Percentiles rank a stretch among this genome's conserved stretches.
These are phyloP conservation scores for Athene cunicularia DNA, from an alignment of 2,113 vertebrate genomes.

Conservation along the genomic window DNA sequence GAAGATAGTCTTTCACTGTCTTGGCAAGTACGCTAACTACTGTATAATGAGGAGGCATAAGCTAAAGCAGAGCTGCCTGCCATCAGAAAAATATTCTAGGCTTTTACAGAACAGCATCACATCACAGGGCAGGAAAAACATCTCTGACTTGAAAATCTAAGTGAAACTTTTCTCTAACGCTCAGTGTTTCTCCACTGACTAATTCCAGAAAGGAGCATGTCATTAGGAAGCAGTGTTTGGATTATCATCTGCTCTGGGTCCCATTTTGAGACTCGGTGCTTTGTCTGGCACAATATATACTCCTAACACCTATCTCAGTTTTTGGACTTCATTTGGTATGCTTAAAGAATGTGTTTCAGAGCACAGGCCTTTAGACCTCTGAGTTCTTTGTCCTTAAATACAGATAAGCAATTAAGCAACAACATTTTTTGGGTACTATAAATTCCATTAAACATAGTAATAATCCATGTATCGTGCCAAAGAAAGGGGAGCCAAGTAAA, in stretches of 20 bases:
- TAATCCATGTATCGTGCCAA: neutral
- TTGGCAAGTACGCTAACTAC: neutral
- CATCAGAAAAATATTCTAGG: neutral
- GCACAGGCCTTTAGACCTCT: accelerated
- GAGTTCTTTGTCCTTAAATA: neutral
- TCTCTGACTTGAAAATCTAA: neutral
- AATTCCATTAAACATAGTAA: neutral
- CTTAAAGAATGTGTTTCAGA: neutral
- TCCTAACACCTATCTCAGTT: neutral
- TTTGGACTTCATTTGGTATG: neutral
- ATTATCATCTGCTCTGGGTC: neutral
- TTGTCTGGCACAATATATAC: neutral
- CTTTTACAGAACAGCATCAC: neutral
- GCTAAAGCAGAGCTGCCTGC: neutral
- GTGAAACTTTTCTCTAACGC: neutral
- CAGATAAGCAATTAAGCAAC: neutral
- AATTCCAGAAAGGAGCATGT: neutral
- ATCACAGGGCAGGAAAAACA: neutral
- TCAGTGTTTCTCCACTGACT: neutral
- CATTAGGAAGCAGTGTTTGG: neutral
- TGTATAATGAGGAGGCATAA: accelerated
- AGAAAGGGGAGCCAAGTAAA: neutral
- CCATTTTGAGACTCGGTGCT: neutral
- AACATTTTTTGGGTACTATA: neutral
- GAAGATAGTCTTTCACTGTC: neutral